Evolutionary conservation across 2,113 vertebrate genomes (phyloP), one percentile per base, ranked within the genome.

Genomic region (Brachyhypopomus occidentalis): DNA sequence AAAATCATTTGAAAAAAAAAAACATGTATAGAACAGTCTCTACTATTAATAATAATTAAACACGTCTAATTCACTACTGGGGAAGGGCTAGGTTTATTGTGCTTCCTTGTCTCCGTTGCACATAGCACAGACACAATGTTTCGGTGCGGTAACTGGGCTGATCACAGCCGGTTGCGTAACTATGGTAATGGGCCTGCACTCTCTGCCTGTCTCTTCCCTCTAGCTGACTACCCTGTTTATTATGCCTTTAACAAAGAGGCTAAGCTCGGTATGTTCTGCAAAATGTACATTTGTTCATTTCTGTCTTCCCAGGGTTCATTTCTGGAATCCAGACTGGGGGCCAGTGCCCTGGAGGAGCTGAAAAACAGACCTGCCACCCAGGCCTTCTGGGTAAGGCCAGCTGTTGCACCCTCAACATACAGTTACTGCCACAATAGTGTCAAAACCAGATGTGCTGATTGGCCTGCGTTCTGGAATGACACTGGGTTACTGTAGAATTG

Each of bases 381-480:
- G 91, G 91, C 87, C 88, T 87, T 75, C 90, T 91, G 85, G 92
- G 93, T 94, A 86, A 90, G 89, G 63, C n/a, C 55, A 63, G 27
- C 77, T 41, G 25, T 45, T 30, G 30, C 72, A 34, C 41, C 48
- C 59, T 77, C 84, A 89, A 90, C 75, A 79, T 87, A 73, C 90
- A 91, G 83, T 92, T 81, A 79, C 27, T 55, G 45, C 52, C 55
- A 45, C 38, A 48, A 17, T 52, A 25, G 23, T 48, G 59, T n/a
- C 16, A 27, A 67, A 7, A 9, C 11, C 22, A 38, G 38, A 38
- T 38, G 38, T 38, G 38, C 38, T 7, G 7, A n/a, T n/a, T n/a
- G n/a, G n/a, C n/a, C 7, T 4, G 38, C 3, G 38, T 38, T 38
- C 38, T 38, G 38, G 3, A 38, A 38, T 7, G 38, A 38, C 38